Evolutionary conservation across 1,140 invertebrate genomes (phyloP).

Genomic region (Tribolium castaneum): DNA sequence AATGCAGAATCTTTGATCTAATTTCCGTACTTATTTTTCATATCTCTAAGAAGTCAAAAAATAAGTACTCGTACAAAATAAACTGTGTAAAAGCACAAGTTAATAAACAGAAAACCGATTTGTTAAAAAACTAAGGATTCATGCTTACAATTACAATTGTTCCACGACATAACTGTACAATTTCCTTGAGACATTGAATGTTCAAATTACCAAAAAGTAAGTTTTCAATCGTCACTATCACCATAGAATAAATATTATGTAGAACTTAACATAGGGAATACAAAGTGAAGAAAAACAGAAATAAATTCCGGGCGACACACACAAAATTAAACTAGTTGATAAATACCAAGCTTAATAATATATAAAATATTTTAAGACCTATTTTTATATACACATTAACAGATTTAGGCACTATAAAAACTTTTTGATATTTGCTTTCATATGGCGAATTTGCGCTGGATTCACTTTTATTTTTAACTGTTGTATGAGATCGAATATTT

Average conservation of each 20-base stretch:
- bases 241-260: constrained; percentile 3
- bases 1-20: not conserved
- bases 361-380: constrained; percentile 30
- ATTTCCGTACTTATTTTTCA: constrained; percentile 8
- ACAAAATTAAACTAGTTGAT: constrained; percentile 21
- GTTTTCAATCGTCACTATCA: not conserved
- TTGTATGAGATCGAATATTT: constrained; percentile 92
- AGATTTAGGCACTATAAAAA: constrained; percentile 62
- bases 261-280: not conserved
- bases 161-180: not conserved
- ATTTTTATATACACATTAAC: constrained; percentile 8
- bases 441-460: constrained; percentile 76
- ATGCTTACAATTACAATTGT: too few species aligned
- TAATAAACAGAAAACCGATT: too few species aligned
- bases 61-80: constrained; percentile 19
- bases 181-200: not conserved
- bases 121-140: too few species aligned
- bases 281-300: not conserved
- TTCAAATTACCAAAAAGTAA: not conserved
- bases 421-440: constrained; percentile 64
- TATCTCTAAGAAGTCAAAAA: not conserved
- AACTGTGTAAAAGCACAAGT: not conserved
- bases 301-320: not conserved
- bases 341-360: constrained; percentile 21
- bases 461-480: constrained; percentile 87